Conservation (phyloP, 2,888 invertebrate genomes). For the Polietes domitor region DNA sequence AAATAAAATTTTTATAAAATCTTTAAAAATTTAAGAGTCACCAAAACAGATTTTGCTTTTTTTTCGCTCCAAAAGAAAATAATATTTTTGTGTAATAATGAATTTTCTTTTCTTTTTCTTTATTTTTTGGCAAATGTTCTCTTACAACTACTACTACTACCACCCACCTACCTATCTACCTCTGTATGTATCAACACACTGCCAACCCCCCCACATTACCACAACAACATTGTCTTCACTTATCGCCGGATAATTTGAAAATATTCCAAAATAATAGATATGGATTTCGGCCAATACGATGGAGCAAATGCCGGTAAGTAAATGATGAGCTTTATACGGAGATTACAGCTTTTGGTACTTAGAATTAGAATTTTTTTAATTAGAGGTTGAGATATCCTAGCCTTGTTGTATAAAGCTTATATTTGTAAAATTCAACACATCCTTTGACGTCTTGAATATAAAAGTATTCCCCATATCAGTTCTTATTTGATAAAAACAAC, state of each 20-base stretch:
- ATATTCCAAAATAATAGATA: constrained; percentile 82
- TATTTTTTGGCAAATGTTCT: constrained; percentile 40
- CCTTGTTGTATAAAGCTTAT: too few species aligned
- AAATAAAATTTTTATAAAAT: constrained; percentile 67
- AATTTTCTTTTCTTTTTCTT: constrained; percentile 73
- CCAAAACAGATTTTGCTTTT: constrained; percentile 77
- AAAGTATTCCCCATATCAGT: too few species aligned
- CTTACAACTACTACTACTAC: not conserved
- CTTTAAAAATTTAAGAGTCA: constrained; percentile 68
- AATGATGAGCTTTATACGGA: too few species aligned
- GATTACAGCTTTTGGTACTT: too few species aligned
- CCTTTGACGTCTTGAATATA: too few species aligned
- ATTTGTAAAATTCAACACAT: too few species aligned
- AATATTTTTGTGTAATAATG: constrained; percentile 72
- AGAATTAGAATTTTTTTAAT: too few species aligned
- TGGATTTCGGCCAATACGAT: constrained; percentile 88
- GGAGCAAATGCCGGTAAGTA: constrained; percentile 91
- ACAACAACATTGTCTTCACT: constrained; percentile 31
- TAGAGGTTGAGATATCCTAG: too few species aligned
- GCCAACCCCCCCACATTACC: constrained; percentile 18
- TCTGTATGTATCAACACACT: constrained; percentile 21
- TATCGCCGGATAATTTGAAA: constrained; percentile 68
- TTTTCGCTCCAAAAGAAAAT: constrained; percentile 72
- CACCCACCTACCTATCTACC: constrained; percentile 1
- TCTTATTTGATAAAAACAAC: too few species aligned